Percentiles rank a stretch among this genome's conserved stretches.
phyloP scores from a whole-genome alignment of 1,140 invertebrate species.

The Hyles euphorbiae region DNA sequence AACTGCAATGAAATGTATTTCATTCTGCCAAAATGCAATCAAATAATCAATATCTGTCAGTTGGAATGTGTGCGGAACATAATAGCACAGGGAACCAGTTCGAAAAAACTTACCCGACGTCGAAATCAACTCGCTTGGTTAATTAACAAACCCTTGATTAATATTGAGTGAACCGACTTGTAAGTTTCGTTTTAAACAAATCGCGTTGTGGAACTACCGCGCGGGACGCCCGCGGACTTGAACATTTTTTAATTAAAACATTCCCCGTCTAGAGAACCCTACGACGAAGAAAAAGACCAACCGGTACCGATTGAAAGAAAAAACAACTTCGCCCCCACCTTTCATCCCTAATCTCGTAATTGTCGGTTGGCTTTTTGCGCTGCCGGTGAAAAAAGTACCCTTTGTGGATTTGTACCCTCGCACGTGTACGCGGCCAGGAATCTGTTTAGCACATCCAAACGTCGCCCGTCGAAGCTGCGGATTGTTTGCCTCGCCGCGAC shows the following conservation, averaged over 20 bases:
- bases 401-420: constrained; percentile 56
- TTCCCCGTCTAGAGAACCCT: constrained; percentile 28
- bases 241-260: constrained; percentile 43
- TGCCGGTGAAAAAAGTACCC: constrained; percentile 52
- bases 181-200: constrained; percentile 27
- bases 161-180: constrained; percentile 21
- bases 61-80: neutral
- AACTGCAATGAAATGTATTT: too few relatives aligned
- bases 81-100: neutral
- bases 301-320: constrained; percentile 35
- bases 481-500: constrained; percentile 35
- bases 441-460: constrained; percentile 52
- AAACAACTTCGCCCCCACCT: constrained; percentile 30
- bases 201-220: constrained; percentile 29
- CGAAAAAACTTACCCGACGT: constrained; percentile 3
- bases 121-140: constrained; percentile 19
- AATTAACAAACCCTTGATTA: constrained; percentile 37
- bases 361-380: constrained; percentile 50
- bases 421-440: constrained; percentile 43
- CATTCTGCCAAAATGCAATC: too few relatives aligned
- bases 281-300: constrained; percentile 39
- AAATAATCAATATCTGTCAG: constrained; percentile 1
- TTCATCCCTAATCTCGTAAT: constrained; percentile 61
- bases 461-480: constrained; percentile 25
- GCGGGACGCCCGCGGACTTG: constrained; percentile 13